Evolutionary conservation across 2,888 invertebrate species (phyloP), one percentile per base, ranked within the genome.

Genomic region (Colletes collaris): DNA sequence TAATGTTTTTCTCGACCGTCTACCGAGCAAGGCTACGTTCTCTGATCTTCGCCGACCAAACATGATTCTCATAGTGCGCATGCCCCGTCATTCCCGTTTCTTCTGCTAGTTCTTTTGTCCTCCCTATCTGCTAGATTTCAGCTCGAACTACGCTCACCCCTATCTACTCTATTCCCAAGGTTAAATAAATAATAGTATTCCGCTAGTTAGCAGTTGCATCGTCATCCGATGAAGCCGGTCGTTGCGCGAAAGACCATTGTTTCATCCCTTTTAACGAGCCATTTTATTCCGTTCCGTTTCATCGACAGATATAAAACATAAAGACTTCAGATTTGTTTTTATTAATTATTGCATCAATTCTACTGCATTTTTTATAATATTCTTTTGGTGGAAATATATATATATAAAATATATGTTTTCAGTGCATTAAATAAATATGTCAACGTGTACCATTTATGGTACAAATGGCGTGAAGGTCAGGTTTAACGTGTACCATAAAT

Each of bases 111-210:
- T 67, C 62, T 76, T 81, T 76, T 75, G 64, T 82, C 67, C 68
- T 63, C 35, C 27, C 52, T 77, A 67, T 83, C 75, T 59, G 71
- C 65, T 82, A 84, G 72, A 77, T 75, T 74, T 73, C 64, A 70
- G 55, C 59, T 69, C 65, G 27, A 63, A 71, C 68, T 72, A 67
- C 67, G 58, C 55, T 65, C 49, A 35, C 7, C 58, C 49, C 37
- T 66, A 27, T 46, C 68, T 55, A 72, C 60, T 70, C 60, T 46
- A 69, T 53, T 66, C 52, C 73, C 81, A 78, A 81, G 86, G 84
- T 82, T 86, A 88, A 88, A 88, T 86, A 89, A 90, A 90, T 90
- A 90, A 90, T 90, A 84, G 84, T 86, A 87, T 89, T 90, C 86
- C 81, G 87, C 88, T 88, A 90, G 88, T 89, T 90, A 89, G 88